phyloP scores from a whole-genome alignment of 2,113 vertebrate genomes.

The Oncorhynchus clarkii region DNA sequence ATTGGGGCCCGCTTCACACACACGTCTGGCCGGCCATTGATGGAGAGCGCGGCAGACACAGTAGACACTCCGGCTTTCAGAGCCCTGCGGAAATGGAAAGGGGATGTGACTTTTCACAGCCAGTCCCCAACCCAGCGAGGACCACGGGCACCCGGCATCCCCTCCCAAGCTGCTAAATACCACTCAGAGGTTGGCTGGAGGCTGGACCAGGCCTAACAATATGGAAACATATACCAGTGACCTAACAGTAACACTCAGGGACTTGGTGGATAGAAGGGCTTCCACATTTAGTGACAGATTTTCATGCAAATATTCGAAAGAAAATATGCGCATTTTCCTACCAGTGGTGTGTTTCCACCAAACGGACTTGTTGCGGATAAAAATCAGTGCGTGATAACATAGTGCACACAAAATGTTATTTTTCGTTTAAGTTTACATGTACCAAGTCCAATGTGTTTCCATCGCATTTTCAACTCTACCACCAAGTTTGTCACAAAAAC shows the following conservation, averaged over 20 bases:
- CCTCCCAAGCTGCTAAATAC: slow-evolving; percentile 66
- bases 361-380: too few species aligned
- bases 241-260: slow-evolving; percentile 9
- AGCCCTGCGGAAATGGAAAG: slow-evolving; percentile 46
- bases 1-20: slow-evolving; percentile 34
- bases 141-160: slow-evolving; percentile 33
- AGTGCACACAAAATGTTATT: too few species aligned
- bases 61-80: slow-evolving; percentile 64
- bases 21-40: slow-evolving; percentile 41
- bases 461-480: too few species aligned
- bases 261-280: slow-evolving; percentile 13
- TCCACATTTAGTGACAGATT: not conserved
- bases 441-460: too few species aligned
- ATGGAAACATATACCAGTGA: slow-evolving; percentile 39
- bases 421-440: too few species aligned
- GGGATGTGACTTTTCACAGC: slow-evolving; percentile 73
- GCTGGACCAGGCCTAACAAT: slow-evolving; percentile 35
- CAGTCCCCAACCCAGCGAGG: slow-evolving; percentile 57
- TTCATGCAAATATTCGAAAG: too few species aligned
- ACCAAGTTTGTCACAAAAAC: too few species aligned
- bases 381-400: too few species aligned
- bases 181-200: slow-evolving; percentile 55
- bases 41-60: slow-evolving; percentile 53
- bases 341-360: too few species aligned
- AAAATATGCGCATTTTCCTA: too few species aligned